Base-by-base conservation (phyloP, 2,797 vertebrate species). In the Microctenopoma stevenorrisi region DNA sequence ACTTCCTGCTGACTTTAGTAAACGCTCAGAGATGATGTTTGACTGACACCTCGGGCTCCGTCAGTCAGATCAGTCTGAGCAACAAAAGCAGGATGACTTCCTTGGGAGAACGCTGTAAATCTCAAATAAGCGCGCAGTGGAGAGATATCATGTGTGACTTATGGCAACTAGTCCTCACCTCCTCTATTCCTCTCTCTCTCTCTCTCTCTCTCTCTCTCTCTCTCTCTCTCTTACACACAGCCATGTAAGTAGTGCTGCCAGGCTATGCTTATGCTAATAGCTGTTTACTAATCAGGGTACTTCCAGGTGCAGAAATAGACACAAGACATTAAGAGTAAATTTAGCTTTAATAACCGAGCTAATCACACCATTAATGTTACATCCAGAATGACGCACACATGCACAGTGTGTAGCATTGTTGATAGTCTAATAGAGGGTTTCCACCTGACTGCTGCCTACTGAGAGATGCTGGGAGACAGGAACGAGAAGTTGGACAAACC, bases 271-370 rank as follows among this genome's bases (percentile, higher is more conserved):
- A 73, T 87, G 81, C 65, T 83, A 85, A 90, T 86, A 55, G 69
- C 68, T 63, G n/a, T 64, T 64, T 90, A 79, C 64, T 86, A 86
- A 85, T 83, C 74, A 81, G 75, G 60, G 61, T 15, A 73, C 74
- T 86, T 88, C 70, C 80, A 82, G 83, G 86, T 89, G 69, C 83
- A 70, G 74, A 74, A 89, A 89, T 85, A 87, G 83, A 72, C 48
- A 42, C 56, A 8, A 72, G 79, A 71, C 80, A 70, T 83, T 88
- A 81, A 74, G 78, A 82, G 85, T 85, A 82, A 87, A 87, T 88
- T 85, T 89, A 90, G 78, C 81, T 84, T 86, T 79, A 88, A 89
- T 90, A 88, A 89, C 80, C 71, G 63, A 63, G 69, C 74, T 90
- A 88, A 91, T 85, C 75, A 74, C 79, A 47, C 53, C 79, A 64